These are phyloP conservation scores for Protosalanx chinensis DNA, from an alignment of 2,797 vertebrate genomes.

Conservation along the genomic window DNA sequence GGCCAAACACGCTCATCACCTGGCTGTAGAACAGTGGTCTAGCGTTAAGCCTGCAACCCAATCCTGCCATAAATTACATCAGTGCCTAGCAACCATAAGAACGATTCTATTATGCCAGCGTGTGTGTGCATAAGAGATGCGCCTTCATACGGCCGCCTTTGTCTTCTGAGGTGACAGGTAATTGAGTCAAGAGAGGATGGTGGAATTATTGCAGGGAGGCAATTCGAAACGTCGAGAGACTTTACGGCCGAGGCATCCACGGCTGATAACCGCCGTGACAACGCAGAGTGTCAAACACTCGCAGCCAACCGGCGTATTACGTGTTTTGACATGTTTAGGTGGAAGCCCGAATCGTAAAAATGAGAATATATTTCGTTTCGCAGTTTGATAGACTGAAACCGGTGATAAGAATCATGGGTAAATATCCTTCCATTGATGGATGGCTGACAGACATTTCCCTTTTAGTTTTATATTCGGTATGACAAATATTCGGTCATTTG, in stretches of 20 bases:
- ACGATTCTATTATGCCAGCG: slow-evolving; percentile 43
- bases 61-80: slow-evolving; percentile 56
- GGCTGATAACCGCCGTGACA: slow-evolving; percentile 62
- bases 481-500: background rate
- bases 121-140: slow-evolving; percentile 48
- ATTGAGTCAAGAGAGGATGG: slow-evolving; percentile 63
- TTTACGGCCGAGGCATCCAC: slow-evolving; percentile 59
- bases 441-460: background rate
- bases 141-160: slow-evolving; percentile 55
- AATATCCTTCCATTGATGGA: background rate
- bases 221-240: slow-evolving; percentile 60
- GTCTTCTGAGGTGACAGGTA: slow-evolving; percentile 63
- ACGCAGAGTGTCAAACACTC: slow-evolving; percentile 18
- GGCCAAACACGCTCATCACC: slow-evolving; percentile 47
- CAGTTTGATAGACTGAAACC: background rate
- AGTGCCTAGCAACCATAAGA: slow-evolving; percentile 54
- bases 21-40: slow-evolving; percentile 51
- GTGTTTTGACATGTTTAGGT: background rate
- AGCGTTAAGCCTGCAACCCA: slow-evolving; percentile 56
- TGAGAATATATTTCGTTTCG: background rate
- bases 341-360: background rate
- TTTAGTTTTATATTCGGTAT: background rate
- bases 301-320: slow-evolving; percentile 24
- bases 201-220: slow-evolving; percentile 62
- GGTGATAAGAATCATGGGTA: background rate